A percentile compares a stretch with the other conserved stretches of the same genome.
These are phyloP conservation scores for Endomychus coccineus DNA, from an alignment of 2,888 invertebrate genomes.

Conservation along the genomic window DNA sequence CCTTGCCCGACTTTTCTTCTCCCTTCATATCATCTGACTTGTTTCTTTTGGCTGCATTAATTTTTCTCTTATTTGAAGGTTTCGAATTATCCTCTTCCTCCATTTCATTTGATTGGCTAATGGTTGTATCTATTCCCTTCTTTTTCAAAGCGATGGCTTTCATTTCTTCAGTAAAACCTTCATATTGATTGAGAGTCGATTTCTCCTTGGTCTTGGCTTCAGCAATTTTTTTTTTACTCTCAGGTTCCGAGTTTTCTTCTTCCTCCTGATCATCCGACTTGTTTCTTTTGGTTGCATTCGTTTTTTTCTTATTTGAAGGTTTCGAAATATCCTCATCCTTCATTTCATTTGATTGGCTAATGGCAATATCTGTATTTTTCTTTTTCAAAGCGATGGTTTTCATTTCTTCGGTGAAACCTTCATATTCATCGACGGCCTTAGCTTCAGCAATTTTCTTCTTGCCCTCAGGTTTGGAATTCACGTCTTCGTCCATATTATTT, in stretches of 20 bases:
- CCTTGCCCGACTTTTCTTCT: too few relatives aligned
- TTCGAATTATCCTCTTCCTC: too few relatives aligned
- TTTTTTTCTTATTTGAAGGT: constrained; percentile 9
- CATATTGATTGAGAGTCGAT: constrained; percentile 8
- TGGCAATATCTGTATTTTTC: constrained; percentile 10
- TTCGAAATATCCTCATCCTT: constrained; percentile 2
- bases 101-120: too few relatives aligned
- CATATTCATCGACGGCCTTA: constrained; percentile 13
- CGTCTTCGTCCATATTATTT: too few relatives aligned
- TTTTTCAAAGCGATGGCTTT: constrained; percentile 24
- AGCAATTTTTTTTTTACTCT: neutral
- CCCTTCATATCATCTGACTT: too few relatives aligned
- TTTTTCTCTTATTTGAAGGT: too few relatives aligned
- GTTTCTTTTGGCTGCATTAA: too few relatives aligned
- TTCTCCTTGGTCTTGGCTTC: constrained; percentile 11
- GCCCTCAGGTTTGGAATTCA: constrained; percentile 7
- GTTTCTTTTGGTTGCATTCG: constrained; percentile 3
- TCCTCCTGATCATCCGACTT: constrained; percentile 11
- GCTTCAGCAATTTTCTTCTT: constrained; percentile 7
- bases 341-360: constrained; percentile 10
- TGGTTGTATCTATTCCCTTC: too few relatives aligned
- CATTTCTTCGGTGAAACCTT: constrained; percentile 25
- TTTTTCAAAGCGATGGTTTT: constrained; percentile 23
- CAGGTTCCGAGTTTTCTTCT: neutral
- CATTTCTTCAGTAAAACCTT: constrained; percentile 25